Evolutionary conservation across 2,113 vertebrate genomes (phyloP).

Genomic region (Turnix velox): DNA sequence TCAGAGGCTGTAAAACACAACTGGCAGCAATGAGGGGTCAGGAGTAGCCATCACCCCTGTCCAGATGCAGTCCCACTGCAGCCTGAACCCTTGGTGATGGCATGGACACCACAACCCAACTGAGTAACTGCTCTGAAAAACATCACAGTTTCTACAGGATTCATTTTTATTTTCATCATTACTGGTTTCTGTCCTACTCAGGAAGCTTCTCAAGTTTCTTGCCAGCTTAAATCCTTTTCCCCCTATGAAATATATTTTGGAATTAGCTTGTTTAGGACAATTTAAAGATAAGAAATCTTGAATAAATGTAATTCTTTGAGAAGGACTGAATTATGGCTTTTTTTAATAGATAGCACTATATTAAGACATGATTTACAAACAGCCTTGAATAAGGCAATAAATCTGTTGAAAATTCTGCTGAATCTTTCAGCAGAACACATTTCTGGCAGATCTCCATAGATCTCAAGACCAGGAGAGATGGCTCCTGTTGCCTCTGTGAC

Average conservation of each 20-base stretch:
- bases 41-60: fast-evolving
- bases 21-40: background rate
- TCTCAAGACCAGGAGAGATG: background rate
- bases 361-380: background rate
- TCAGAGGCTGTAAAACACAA: background rate
- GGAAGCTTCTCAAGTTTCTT: background rate
- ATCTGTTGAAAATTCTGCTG: background rate
- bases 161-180: background rate
- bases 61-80: background rate
- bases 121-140: background rate
- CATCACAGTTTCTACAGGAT: fast-evolving
- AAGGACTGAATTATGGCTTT: background rate
- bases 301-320: background rate
- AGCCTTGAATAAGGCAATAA: background rate
- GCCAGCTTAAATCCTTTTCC: background rate
- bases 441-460: background rate
- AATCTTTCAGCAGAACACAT: background rate
- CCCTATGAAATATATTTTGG: background rate
- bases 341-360: background rate
- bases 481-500: background rate
- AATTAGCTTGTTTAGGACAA: background rate
- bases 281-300: background rate
- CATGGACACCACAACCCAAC: background rate
- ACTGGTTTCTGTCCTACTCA: background rate
- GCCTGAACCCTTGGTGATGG: background rate